Evolutionary conservation across 2,113 vertebrate species (phyloP), one percentile per base, ranked within the genome.

Genomic region (Plecturocebus donacophilus): DNA sequence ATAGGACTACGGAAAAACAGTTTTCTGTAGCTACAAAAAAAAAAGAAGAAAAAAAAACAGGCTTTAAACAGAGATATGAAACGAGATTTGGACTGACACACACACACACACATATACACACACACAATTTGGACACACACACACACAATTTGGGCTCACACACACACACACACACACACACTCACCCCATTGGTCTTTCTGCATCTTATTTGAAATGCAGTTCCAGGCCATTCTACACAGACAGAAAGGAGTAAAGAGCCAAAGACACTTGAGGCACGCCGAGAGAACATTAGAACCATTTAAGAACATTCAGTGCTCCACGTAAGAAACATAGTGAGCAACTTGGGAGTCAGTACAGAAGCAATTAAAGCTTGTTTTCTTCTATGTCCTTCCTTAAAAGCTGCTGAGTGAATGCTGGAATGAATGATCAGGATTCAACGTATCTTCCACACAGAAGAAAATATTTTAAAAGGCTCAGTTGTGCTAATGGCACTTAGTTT

Each of bases 41-140:
- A 30, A 6, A 0, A 2, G 1, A 16, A 61, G 30, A 2, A n/a
- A 0, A 6, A n/a, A 5, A n/a, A 68, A 87, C 7, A 58, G 8
- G 35, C 27, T 76, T 21, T 68, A 79, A 86, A 79, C 25, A 94
- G 66, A 96, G 71, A 64, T 8, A 14, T 21, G 20, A 84, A 70
- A 13, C 58, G 76, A 23, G 45, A 54, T 75, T 77, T 82, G 19
- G 19, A 66, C 1, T 27, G 14, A 54, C 56, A 45, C 13, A 71
- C 16, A 25, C 8, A 66, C 9, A 35, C n/a, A 64, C 61, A 64
- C 27, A 64, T 25, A 64, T 10, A 30, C 61, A 30, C 27, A 14
- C 61, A 35, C 30, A 35, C 64, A 32, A 52, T 16, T 13, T 16
- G 16, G 11, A 35, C 64, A 66, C 13, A 35, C 4, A 25, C 23